Evolutionary conservation across 2,113 vertebrate genomes (phyloP), one percentile per base, ranked within the genome.

Genomic region (Pangasianodon hypophthalmus): DNA sequence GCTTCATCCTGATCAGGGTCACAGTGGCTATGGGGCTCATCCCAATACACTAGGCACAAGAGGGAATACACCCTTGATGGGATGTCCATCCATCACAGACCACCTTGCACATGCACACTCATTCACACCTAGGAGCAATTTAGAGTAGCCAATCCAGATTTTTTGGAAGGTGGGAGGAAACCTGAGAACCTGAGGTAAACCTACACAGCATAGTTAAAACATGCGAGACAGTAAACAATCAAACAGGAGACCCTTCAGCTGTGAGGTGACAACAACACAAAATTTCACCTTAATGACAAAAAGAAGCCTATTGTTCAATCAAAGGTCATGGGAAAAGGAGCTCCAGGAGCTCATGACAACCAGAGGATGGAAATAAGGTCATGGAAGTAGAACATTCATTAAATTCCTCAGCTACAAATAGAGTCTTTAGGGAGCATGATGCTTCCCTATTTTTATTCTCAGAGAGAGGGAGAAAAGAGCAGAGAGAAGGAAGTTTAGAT

Each of bases 371-470:
- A 86, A 89, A 89, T 77, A 85, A 86, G 88, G 88, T 79, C 88
- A 89, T 13, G 18, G 64, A 85, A 85, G 46, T 86, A 85, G 88
- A 85, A 54, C 83, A 46, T 89, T 50, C 88, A 86, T 89, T 89
- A 80, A 83, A 86, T 86, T 86, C 73, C 58, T 80, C 32, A 86
- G 73, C 88, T 69, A 81, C 73, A 86, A 86, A 81, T 89, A 86
- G 58, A 77, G 58, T 86, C 73, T 79, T 86, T 44, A 18, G 73
- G 84, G 84, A 89, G n/a, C 44, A 44, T 10, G 21, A 37, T 52
- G 13, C n/a, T 83, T 67, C 60, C 77, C 29, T 88, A 79, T 82
- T 80, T 89, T 46, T 46, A 58, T 84, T 67, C 58, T 41, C 48
- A n/a, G 82, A 44, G 5, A 64, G 19, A 73, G 56, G 29, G 16